A percentile compares a stretch with the other conserved stretches of the same genome.
Conservation (phyloP, 2,113 vertebrate genomes). For the Chlorodrepanis virens region DNA sequence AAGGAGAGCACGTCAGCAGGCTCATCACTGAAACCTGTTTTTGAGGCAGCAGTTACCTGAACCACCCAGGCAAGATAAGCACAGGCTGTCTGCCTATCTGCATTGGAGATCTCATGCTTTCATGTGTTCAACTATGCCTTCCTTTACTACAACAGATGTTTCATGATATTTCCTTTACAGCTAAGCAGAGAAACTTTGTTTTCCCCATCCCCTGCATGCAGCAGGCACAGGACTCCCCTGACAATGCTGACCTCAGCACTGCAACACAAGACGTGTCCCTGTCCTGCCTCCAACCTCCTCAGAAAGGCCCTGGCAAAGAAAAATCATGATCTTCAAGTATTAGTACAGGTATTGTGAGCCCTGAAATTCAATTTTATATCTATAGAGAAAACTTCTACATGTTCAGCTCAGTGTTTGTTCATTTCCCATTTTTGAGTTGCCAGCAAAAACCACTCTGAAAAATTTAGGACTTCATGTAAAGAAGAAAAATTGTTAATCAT, state of each 20-base stretch:
- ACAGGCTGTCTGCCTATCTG: neutral
- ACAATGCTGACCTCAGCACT: neutral
- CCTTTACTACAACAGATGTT: constrained; percentile 11
- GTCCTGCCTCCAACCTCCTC: neutral
- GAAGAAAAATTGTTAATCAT: neutral
- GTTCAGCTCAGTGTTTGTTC: neutral
- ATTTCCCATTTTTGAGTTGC: neutral
- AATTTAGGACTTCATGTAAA: neutral
- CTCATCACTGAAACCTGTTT: neutral
- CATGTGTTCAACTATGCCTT: neutral
- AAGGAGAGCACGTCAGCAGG: accelerated
- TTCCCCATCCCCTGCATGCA: neutral
- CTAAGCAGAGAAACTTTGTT: neutral
- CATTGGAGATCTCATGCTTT: neutral
- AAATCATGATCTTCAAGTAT: neutral
- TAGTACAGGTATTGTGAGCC: neutral
- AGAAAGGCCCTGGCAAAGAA: neutral
- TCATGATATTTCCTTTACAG: neutral
- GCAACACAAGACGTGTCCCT: neutral
- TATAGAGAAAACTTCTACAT: neutral
- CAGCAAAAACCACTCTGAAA: neutral
- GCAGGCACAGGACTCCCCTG: neutral
- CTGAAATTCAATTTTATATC: neutral
- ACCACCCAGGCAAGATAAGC: neutral
- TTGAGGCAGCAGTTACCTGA: neutral